Evolutionary conservation across 2,888 invertebrate species (phyloP).

Genomic region (Drosophila nr. medialis): DNA sequence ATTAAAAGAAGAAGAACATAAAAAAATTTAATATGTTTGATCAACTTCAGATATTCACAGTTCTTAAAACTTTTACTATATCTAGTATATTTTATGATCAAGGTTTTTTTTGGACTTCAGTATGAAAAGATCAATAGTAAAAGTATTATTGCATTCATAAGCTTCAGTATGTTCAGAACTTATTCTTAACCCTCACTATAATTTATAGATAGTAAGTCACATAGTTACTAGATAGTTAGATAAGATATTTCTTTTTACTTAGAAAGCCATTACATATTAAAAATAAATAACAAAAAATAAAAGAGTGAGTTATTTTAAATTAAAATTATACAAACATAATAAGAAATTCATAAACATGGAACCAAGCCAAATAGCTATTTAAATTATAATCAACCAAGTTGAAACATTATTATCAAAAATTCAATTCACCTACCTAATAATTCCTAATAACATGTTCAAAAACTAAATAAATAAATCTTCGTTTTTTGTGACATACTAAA

Average conservation of each 20-base stretch:
- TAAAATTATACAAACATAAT: too few relatives aligned
- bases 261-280: neutral
- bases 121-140: neutral
- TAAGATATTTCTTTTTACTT: neutral
- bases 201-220: neutral
- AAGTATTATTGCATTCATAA: too few relatives aligned
- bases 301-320: neutral
- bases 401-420: neutral
- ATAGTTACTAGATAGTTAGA: neutral
- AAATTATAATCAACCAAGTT: neutral
- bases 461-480: neutral
- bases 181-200: neutral
- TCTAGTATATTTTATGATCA: neutral
- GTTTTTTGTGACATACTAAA: neutral
- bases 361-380: neutral
- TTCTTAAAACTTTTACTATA: neutral
- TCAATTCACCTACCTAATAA: neutral
- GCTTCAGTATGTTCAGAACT: neutral
- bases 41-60: neutral
- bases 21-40: neutral
- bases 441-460: accelerated
- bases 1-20: neutral
- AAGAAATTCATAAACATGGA: neutral
- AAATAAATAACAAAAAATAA: neutral
- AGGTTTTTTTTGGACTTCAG: neutral